Base-by-base conservation (phyloP, 2,797 vertebrate genomes). In the Clarias laeviceps region DNA sequence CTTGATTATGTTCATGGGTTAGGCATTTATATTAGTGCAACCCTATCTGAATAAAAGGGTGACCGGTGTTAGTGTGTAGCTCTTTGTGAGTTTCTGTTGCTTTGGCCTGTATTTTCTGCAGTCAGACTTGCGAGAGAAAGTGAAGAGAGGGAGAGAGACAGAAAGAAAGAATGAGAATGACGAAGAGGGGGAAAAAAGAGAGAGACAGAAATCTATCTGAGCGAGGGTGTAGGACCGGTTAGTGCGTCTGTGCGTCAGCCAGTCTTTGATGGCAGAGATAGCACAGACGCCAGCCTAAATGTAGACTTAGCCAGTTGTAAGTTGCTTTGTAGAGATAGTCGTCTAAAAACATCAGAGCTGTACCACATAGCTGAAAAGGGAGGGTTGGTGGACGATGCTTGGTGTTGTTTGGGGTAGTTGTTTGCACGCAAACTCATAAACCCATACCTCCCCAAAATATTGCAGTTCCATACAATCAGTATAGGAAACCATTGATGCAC, bases 251-350 rank as follows among this genome's bases (percentile, higher is more conserved):
- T n/a, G n/a, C n/a, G n/a, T n/a, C n/a, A 94, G 94, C 93, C 93
- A 89, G 91, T 95, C 94, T 96, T 94, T 94, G 95, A 94, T 95
- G 94, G 94, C 91, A 89, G 92, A 91, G 96, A 96, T 94, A 95
- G 91, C 91, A 89, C 93, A 93, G 95, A 95, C 94, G 94, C 95
- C 95, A 94, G 93, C 92, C 93, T 92, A 92, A 92, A 91, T 90
- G 95, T 91, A 92, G 93, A 93, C 93, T 92, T 92, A 86, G 85
- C 88, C 91, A 93, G 94, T 92, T 92, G 79, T 62, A 89, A 93
- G 93, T 92, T 90, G 87, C 93, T 88, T 92, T 91, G 87, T 92
- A 91, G 89, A 92, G 92, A 91, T 90, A 91, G 93, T 94, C 92
- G 93, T 95, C 91, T 92, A 87, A 93, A 94, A 90, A 94, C 79